Evolutionary conservation across 2,113 vertebrate genomes (phyloP).

Genomic region (Ciconia stormi): DNA sequence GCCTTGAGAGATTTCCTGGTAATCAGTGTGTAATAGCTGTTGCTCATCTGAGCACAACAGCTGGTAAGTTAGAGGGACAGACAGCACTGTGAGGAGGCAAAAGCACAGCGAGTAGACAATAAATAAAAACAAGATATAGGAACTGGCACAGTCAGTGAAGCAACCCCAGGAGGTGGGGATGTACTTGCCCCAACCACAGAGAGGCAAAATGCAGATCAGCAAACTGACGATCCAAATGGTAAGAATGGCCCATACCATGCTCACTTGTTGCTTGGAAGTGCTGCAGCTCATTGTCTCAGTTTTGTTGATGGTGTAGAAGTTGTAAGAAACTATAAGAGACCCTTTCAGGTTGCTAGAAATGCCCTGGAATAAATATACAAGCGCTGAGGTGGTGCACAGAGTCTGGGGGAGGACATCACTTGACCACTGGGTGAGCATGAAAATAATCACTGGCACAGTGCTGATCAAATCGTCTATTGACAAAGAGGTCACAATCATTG

Average conservation of each 20-base stretch:
- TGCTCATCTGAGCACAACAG: constrained; percentile 89
- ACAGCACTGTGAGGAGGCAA: constrained; percentile 79
- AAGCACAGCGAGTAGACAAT: constrained; percentile 82
- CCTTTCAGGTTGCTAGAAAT: constrained; percentile 92
- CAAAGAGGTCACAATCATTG: constrained; percentile 88
- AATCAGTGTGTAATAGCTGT: constrained; percentile 66
- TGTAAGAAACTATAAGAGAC: constrained; percentile 86
- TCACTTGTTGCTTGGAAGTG: constrained; percentile 50
- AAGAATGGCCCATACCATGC: constrained; percentile 77
- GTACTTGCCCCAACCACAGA: constrained; percentile 91
- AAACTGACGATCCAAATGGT: constrained; percentile 84
- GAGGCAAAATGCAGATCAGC: constrained; percentile 83
- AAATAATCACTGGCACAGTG: constrained; percentile 83
- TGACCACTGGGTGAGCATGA: constrained; percentile 87
- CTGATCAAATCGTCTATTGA: constrained; percentile 90
- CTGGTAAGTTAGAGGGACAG: constrained; percentile 82
- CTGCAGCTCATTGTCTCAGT: constrained; percentile 45
- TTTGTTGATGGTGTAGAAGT: constrained; percentile 83
- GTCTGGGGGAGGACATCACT: constrained; percentile 53
- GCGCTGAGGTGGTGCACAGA: constrained; percentile 86
- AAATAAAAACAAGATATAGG: constrained; percentile 82
- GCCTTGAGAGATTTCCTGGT: constrained; percentile 71
- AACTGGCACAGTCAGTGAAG: constrained; percentile 79
- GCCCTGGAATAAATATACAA: constrained; percentile 91
- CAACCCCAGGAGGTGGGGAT: constrained; percentile 86